These are phyloP conservation scores for Yponomeuta sedellus DNA, from an alignment of 2,888 invertebrate genomes.

Conservation along the genomic window DNA sequence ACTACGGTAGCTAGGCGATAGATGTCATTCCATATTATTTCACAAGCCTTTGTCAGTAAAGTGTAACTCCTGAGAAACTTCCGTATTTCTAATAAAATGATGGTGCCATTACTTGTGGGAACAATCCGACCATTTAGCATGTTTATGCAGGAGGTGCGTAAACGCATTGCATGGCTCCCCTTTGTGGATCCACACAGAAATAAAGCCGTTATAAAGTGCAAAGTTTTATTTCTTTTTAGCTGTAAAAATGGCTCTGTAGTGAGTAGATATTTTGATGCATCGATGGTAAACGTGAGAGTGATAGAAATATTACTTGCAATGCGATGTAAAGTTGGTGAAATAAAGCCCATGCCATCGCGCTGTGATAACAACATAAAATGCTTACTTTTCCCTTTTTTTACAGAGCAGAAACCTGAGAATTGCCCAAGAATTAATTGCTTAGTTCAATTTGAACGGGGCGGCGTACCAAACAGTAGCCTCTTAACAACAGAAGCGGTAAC, in stretches of 20 bases:
- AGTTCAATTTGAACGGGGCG: not conserved
- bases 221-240: constrained; percentile 16
- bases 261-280: constrained; percentile 12
- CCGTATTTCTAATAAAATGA: constrained; percentile 15
- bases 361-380: not conserved
- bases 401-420: not conserved
- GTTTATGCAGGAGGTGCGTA: constrained; percentile 45
- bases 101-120: constrained; percentile 44
- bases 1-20: not conserved
- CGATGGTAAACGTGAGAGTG: constrained; percentile 1
- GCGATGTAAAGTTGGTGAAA: not conserved
- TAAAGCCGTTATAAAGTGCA: constrained; percentile 22
- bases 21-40: not conserved
- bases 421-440: not conserved
- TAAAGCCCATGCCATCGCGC: not conserved
- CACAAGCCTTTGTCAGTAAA: not conserved
- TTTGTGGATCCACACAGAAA: constrained; percentile 15
- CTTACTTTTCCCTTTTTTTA: not conserved
- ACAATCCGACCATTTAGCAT: constrained; percentile 67
- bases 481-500: constrained; percentile 25
- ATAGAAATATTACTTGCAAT: not conserved
- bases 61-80: not conserved
- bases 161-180: constrained; percentile 14
- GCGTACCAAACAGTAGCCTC: constrained; percentile 7
- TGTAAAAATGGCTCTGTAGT: not conserved